phyloP scores from a whole-genome alignment of 2,113 vertebrate species.

The Electrona antarctica region DNA sequence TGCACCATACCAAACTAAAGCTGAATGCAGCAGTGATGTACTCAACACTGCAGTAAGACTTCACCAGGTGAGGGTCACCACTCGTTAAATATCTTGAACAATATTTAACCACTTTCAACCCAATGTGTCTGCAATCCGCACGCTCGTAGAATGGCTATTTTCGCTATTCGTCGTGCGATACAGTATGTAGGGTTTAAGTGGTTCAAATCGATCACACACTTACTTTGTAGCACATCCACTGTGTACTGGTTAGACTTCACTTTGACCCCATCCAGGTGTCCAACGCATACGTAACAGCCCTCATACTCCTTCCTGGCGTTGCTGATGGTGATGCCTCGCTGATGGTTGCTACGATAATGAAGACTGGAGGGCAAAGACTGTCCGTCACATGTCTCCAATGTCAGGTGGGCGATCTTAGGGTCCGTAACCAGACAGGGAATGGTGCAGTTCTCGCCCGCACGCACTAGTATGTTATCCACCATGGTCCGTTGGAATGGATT shows the following conservation, averaged over 20 bases:
- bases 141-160: no score
- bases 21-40: no score
- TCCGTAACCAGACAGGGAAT: constrained; percentile 78
- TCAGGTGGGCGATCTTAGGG: constrained; percentile 64
- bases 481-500: constrained; percentile 73
- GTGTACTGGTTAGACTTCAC: constrained; percentile 71
- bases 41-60: no score
- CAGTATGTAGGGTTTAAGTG: no score
- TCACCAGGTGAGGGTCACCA: no score
- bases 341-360: constrained; percentile 58
- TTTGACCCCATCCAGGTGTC: constrained; percentile 48
- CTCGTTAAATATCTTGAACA: no score
- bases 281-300: constrained; percentile 75
- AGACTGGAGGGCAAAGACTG: constrained; percentile 59
- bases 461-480: constrained; percentile 69
- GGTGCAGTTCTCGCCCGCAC: constrained; percentile 68
- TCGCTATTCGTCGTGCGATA: no score
- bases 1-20: no score
- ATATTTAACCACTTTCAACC: no score
- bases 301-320: constrained; percentile 64
- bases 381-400: constrained; percentile 68
- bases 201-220: constrained; percentile 19
- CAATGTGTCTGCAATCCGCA: no score
- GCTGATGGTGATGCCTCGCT: constrained; percentile 71
- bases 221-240: constrained; percentile 74